A percentile compares a stretch with the other conserved stretches of the same genome.
Evolutionary conservation across 2,888 invertebrate genomes (phyloP).

Genomic region (Taenaris catops): DNA sequence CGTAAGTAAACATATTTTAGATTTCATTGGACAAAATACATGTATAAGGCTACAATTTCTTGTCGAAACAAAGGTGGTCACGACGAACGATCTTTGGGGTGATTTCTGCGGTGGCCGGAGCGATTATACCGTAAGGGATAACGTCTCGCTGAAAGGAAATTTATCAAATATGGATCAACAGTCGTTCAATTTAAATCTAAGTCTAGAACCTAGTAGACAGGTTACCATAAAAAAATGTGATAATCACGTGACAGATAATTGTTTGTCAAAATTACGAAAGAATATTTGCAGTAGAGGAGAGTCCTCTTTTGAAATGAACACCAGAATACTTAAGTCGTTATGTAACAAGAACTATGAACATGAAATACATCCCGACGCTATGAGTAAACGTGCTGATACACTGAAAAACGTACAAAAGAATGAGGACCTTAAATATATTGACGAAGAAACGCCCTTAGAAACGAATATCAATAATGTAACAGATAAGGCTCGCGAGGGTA

Average conservation of each 20-base stretch:
- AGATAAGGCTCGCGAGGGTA: conserved; percentile 37
- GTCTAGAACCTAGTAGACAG: conserved; percentile 73
- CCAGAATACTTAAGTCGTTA: conserved; percentile 62
- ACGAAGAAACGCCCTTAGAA: conserved; percentile 81
- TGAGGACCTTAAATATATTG: conserved; percentile 85
- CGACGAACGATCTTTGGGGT: no score
- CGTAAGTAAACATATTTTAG: no score
- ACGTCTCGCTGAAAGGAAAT: conserved; percentile 84
- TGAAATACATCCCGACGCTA: conserved; percentile 58
- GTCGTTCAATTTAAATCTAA: conserved; percentile 78
- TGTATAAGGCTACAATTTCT: no score
- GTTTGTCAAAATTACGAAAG: conserved; percentile 64
- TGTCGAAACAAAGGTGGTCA: no score
- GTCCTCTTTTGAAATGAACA: conserved; percentile 57
- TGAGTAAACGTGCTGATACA: conserved; percentile 44
- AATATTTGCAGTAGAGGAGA: conserved; percentile 68
- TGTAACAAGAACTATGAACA: conserved; percentile 63
- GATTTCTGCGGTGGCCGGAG: conserved; percentile 82
- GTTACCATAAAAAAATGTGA: conserved; percentile 76
- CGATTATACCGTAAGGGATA: conserved; percentile 81
- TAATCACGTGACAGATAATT: conserved; percentile 60
- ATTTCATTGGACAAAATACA: no score
- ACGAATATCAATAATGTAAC: conserved; percentile 39
- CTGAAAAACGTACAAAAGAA: conserved; percentile 58
- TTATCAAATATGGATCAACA: conserved; percentile 79